Base-by-base conservation (phyloP, 2,888 invertebrate species). In the Polydrusus cervinus region DNA sequence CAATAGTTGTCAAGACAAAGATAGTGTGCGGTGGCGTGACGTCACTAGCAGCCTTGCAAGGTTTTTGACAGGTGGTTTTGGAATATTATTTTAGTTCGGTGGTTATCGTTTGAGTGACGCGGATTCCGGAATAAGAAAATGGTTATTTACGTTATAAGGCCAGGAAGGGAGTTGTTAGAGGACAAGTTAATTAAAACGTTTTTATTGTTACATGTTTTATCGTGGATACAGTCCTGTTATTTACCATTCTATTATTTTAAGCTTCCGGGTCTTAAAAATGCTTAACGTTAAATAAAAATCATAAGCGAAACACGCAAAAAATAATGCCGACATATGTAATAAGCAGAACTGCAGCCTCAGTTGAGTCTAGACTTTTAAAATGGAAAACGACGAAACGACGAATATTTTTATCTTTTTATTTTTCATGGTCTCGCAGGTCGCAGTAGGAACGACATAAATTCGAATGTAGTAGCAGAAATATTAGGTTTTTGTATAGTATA, bases 1-100 rank as follows among this genome's bases (percentile, higher is more conserved):
- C 16, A 60, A 60, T 60, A 60, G 38, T 60, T 60, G 57, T 60
- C 57, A 60, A 60, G 57, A 60, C 57, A 18, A 38, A 38, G 57
- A 60, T 38, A 60, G 57, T 34, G 38, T 60, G 38, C 30, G 53
- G 18, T 34, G n/a, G 38, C 34, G 55, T 60, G 57, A 60, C 57
- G 57, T 60, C 57, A 60, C 13, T 14, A 38, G 11, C 57, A 60
- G 57, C 38, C 16, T 7, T 6, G 57, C 14, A 38, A 60, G 13
- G 57, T 60, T 60, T 60, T 60, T 60, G 57, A 60, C 57, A 60
- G 34, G 16, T 60, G 16, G 10, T 30, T 34, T 55, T 13, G 25
- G 34, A 30, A 34, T 34, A 25, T 55, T 55, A 53, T n/a, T 49
- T 14, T 49, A 16, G 20, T 8, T 9, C 20, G 51, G n/a, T 0